These are phyloP conservation scores for Drosophila kohkoa DNA, from an alignment of 1,140 invertebrate genomes.

Conservation along the genomic window DNA sequence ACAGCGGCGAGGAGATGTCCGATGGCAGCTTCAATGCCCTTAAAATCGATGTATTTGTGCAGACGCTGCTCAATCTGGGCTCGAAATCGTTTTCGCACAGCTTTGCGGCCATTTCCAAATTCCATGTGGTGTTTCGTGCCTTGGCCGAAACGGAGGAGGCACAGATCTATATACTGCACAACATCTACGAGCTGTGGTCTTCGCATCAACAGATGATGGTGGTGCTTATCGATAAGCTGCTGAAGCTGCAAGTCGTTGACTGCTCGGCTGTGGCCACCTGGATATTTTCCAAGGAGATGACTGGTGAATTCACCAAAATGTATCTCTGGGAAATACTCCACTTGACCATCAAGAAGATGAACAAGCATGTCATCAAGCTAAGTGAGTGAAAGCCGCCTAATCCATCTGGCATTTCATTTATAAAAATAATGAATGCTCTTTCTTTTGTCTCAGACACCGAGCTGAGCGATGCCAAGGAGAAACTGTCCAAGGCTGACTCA, in stretches of 20 bases:
- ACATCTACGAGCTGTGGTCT: conserved; percentile 97
- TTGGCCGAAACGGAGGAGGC: conserved; percentile 97
- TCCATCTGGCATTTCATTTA: background rate
- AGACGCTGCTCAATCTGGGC: conserved; percentile 96
- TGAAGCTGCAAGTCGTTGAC: conserved; percentile 98
- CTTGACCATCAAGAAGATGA: conserved; percentile 98
- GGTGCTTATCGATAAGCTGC: conserved; percentile 97
- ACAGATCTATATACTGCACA: conserved; percentile 96
- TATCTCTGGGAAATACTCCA: conserved; percentile 99
- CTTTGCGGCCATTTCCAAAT: conserved; percentile 98
- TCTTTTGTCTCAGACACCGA: conserved; percentile 87
- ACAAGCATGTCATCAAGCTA: conserved; percentile 96
- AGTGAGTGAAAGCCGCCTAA: conserved; percentile 80
- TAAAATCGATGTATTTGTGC: conserved; percentile 98
- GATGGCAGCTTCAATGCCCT: conserved; percentile 92
- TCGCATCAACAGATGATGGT: conserved; percentile 98
- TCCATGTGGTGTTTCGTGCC: conserved; percentile 96
- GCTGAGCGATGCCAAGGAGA: conserved; percentile 94
- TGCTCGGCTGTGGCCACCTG: conserved; percentile 98
- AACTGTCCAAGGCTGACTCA: conserved; percentile 90
- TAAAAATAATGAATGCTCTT: background rate
- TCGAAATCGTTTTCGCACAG: conserved; percentile 99
- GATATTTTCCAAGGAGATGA: conserved; percentile 99
- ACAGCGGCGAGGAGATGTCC: conserved; percentile 89
- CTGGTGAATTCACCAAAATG: conserved; percentile 95